These are phyloP conservation scores for Fragum whitleyi DNA, from an alignment of 2,888 invertebrate species.

Conservation along the genomic window DNA sequence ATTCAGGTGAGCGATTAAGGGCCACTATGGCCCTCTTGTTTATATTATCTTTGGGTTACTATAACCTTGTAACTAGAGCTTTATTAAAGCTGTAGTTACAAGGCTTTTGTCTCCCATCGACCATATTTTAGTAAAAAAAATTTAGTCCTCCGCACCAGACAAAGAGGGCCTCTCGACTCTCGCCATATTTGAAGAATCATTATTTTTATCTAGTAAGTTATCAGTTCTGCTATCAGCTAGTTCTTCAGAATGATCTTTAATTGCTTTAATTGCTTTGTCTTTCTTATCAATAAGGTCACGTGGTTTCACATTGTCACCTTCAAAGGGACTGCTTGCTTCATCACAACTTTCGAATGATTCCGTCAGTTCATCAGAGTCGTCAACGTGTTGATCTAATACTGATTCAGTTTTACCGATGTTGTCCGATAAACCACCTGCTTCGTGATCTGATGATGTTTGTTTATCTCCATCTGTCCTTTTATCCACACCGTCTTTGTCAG, in stretches of 20 bases:
- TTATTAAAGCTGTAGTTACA: no score
- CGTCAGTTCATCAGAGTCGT: neutral
- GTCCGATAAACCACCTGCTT: neutral
- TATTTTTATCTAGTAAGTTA: neutral
- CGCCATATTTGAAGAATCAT: conserved; percentile 9
- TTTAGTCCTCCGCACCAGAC: conserved; percentile 16
- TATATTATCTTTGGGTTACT: no score
- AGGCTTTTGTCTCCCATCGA: no score
- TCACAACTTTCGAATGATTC: conserved; percentile 5
- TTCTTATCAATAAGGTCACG: neutral
- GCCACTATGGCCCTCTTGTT: no score
- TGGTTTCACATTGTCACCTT: neutral
- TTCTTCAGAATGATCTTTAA: neutral
- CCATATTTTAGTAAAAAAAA: no score
- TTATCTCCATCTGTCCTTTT: neutral
- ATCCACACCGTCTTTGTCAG: neutral
- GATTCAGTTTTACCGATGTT: neutral
- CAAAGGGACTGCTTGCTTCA: neutral
- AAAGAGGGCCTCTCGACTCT: conserved; percentile 13
- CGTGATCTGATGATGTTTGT: neutral
- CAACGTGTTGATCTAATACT: neutral
- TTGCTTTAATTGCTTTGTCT: neutral
- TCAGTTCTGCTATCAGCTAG: neutral
- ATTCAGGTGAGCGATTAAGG: neutral
- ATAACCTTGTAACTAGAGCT: no score